phyloP scores from a whole-genome alignment of 2,113 vertebrate genomes.

The Callopanchax toddi region DNA sequence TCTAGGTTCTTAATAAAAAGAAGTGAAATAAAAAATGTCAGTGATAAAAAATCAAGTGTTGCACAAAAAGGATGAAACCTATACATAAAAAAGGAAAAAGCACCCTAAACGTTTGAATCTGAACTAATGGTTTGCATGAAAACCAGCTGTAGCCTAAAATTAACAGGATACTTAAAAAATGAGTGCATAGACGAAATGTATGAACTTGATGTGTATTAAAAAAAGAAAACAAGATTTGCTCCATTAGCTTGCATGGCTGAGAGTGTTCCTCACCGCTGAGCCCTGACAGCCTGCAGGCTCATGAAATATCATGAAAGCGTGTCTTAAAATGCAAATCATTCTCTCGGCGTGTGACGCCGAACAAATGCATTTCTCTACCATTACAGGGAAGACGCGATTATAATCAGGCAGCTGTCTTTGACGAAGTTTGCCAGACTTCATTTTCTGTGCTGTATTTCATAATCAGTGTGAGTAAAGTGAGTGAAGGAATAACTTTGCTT shows the following conservation, averaged over 20 bases:
- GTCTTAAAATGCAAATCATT: slow-evolving; percentile 47
- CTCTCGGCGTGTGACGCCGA: slow-evolving; percentile 7
- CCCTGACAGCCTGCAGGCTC: slow-evolving; percentile 34
- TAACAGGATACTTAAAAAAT: slow-evolving; percentile 1
- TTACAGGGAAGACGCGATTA: slow-evolving; percentile 8
- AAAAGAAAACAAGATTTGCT: slow-evolving; percentile 6
- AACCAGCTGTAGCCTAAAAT: slow-evolving; percentile 10
- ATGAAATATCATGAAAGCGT: slow-evolving; percentile 46
- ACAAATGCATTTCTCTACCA: slow-evolving; percentile 17
- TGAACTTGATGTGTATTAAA: slow-evolving; percentile 10
- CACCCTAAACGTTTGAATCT: neutral
- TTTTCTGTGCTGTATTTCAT: neutral
- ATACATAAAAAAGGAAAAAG: neutral
- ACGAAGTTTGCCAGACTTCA: neutral
- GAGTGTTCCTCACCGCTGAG: slow-evolving; percentile 25
- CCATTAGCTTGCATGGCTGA: slow-evolving; percentile 33
- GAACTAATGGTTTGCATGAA: neutral
- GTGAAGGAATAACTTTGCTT: slow-evolving; percentile 10
- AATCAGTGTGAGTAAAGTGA: neutral
- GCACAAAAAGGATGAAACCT: no score
- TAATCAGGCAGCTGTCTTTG: slow-evolving; percentile 14
- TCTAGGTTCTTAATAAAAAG: neutral
- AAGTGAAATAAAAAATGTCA: neutral
- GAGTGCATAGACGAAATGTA: slow-evolving; percentile 6
- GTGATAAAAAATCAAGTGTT: neutral